Conservation (phyloP, 2,113 vertebrate genomes). For the Narcine bancroftii region DNA sequence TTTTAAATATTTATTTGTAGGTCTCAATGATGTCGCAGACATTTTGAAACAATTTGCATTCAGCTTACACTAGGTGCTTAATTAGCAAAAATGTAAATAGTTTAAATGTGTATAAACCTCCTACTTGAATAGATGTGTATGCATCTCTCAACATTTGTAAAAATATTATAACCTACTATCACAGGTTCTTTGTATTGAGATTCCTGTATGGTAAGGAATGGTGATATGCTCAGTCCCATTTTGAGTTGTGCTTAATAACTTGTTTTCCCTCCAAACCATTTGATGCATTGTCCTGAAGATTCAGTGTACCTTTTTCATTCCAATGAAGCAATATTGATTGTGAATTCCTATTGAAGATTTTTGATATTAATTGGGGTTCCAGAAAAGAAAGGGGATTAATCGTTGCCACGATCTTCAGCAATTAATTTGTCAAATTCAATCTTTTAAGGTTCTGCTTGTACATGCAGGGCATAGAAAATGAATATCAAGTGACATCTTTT, state of each 20-base stretch:
- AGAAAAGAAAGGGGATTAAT: background rate
- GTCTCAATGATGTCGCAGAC: no score
- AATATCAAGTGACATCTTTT: slow-evolving; percentile 32
- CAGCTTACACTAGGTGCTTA: no score
- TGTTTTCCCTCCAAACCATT: background rate
- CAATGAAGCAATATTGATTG: background rate
- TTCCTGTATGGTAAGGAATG: no score
- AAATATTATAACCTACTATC: no score
- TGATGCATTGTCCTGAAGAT: no score
- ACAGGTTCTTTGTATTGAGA: background rate
- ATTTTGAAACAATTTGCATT: no score
- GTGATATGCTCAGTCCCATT: background rate
- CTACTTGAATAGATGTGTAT: no score
- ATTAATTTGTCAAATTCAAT: slow-evolving; percentile 5
- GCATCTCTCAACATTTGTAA: no score
- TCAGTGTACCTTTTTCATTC: background rate
- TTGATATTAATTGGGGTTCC: slow-evolving; percentile 10
- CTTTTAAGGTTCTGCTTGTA: background rate
- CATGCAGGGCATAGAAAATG: background rate
- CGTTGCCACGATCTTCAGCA: background rate
- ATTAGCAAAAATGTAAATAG: no score
- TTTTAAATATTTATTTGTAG: no score
- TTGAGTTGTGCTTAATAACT: background rate
- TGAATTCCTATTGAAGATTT: slow-evolving; percentile 22
- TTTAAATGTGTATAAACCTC: no score